phyloP scores from a whole-genome alignment of 2,113 vertebrate genomes.

The Sinocyclocheilus maitianheensis region DNA sequence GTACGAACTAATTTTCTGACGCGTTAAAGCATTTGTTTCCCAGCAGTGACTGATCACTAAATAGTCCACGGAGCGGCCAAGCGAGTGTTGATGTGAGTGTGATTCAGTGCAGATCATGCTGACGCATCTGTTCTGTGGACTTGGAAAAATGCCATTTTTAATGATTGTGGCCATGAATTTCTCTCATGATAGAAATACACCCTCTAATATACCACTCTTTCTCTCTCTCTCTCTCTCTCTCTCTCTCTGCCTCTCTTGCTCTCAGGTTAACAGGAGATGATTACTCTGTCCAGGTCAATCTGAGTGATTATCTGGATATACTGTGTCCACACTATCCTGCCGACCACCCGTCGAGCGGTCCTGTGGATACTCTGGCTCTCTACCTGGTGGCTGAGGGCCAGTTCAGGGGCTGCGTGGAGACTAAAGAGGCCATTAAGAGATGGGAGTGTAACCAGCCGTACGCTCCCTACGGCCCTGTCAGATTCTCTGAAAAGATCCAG shows the following conservation, averaged over 20 bases:
- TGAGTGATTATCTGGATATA: conserved; percentile 98
- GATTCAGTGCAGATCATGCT: conserved; percentile 48
- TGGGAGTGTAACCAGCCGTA: conserved; percentile 94
- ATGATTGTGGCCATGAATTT: conserved; percentile 41
- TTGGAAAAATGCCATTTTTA: conserved; percentile 44
- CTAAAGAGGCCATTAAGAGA: conserved; percentile 87
- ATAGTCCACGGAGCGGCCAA: conserved; percentile 40
- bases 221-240: conserved; percentile 23
- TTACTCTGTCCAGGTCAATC: conserved; percentile 88
- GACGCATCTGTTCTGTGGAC: conserved; percentile 25
- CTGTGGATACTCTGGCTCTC: conserved; percentile 86
- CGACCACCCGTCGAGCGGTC: conserved; percentile 64
- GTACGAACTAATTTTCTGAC: neutral
- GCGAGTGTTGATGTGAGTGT: neutral
- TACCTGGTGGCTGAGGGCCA: conserved; percentile 88
- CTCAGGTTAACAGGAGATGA: conserved; percentile 86
- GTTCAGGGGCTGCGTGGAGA: conserved; percentile 88
- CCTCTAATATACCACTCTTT: conserved; percentile 32
- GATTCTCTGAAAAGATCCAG: conserved; percentile 97
- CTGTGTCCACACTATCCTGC: conserved; percentile 88
- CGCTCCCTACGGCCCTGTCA: conserved; percentile 86
- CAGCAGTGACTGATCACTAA: conserved; percentile 31
- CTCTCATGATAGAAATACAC: conserved; percentile 45
- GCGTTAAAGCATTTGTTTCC: conserved; percentile 17
- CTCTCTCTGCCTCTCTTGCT: conserved; percentile 4